Evolutionary conservation across 2,888 invertebrate genomes (phyloP), one percentile per base, ranked within the genome.

Genomic region (Eupithecia pulchellata): DNA sequence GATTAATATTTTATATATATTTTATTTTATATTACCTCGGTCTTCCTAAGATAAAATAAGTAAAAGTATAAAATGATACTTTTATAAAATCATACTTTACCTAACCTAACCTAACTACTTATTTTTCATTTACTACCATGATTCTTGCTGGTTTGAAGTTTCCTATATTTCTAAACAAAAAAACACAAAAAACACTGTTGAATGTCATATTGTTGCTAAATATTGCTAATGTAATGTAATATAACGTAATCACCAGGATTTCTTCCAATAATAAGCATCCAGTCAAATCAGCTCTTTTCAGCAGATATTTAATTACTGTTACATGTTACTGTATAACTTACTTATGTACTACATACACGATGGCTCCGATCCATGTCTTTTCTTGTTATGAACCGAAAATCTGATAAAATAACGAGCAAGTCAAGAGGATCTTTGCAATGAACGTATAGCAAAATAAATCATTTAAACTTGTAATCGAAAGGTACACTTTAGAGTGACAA

Each of bases 241-340:
- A n/a, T n/a, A n/a, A n/a, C 20, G 27, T 27, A 13, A 27, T 55
- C n/a, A 55, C 14, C 52, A 25, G 25, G 27, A 25, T 27, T 25
- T 1, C 25, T 6, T 13, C 25, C 13, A 47, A 8, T 20, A 11
- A 3, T 55, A 27, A 57, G 17, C 29, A 29, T 9, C 8, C 14
- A 57, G 29, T 57, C 8, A 13, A 29, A 27, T 57, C 57, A 57
- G 52, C 29, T 57, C 29, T 17, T 29, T 29, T 57, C 29, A 29
- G 17, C 57, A 57, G 29, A 57, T 57, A 29, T 29, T 57, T 57
- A 29, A 57, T 57, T 17, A 57, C 29, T 17, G 57, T 29, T 57
- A 57, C 29, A 57, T 20, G 29, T 57, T 57, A 57, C 29, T 57
- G 29, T 29, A 57, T 57, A 57, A 57, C 2, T 57, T 57, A 57